Evolutionary conservation across 1,140 invertebrate genomes (phyloP), one percentile per base, ranked within the genome.

Genomic region (Hyles vespertilio): DNA sequence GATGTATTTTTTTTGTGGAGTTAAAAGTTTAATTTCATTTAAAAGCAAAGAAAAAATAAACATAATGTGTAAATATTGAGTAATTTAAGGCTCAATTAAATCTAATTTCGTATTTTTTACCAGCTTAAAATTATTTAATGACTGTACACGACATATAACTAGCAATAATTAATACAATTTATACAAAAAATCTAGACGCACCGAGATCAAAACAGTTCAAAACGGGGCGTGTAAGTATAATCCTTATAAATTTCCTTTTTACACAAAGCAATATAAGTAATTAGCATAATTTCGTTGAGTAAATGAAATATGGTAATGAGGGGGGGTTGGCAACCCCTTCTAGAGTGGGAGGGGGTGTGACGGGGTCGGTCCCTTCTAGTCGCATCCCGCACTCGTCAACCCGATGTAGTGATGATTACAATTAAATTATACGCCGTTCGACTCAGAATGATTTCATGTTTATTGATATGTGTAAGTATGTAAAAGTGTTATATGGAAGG

Each of bases 191-290:
- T 40, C 79, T 86, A 84, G 76, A 75, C 69, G 54, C 62, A 69
- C 72, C 75, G 65, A 72, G 74, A 74, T 77, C 62, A 63, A 71
- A 74, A 67, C 34, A 45, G 52, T 73, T 70, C 66, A 52, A 49
- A 67, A 64, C 63, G 69, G 74, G 78, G 79, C 75, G 74, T 80
- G 80, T 79, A 87, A 85, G 75, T 88, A 87, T 86, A 88, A 89
- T 89, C 86, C 86, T 87, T 85, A 89, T 87, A 89, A 89, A 89
- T 89, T 89, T 89, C 86, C 86, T 89, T 89, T 89, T 89, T 89
- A 89, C 86, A 87, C 86, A 89, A 87, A 89, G 86, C 86, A 89
- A 89, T 89, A 89, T 89, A 87, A 86, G 82, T 89, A 89, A 89
- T 89, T 89, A 89, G 86, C 86, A 89, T 89, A 89, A 89, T 89